Evolutionary conservation across 2,113 vertebrate genomes (phyloP), one percentile per base, ranked within the genome.

Genomic region (Oncorhynchus kisutch): DNA sequence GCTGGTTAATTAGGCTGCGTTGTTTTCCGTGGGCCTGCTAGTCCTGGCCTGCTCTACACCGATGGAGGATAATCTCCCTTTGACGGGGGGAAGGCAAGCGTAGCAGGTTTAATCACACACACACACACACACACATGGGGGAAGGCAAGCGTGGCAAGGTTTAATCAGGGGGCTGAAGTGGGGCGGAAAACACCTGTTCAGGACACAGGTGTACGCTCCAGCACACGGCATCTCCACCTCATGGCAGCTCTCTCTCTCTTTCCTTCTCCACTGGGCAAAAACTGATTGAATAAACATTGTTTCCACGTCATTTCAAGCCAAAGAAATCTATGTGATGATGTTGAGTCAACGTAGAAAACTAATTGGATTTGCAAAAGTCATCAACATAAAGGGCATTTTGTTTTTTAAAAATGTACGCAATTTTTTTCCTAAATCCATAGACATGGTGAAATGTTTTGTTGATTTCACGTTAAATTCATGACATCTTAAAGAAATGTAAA

Each of bases 171-270:
- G 78, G 74, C 82, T 85, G 82, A 89, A 90, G 83, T 87, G 80
- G 82, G 81, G 84, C 76, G 80, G 89, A 88, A 91, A 92, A 91
- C 92, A 93, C 91, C 92, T 92, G 92, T 88, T 91, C 83, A 80
- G 73, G 73, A 74, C 81, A 84, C 91, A 91, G 87, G 91, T 92
- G 91, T 87, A 87, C 75, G 75, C 54, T 73, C 80, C 80, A 67
- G 70, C 71, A 86, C 83, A 87, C 84, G 84, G 83, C 75, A 81
- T 82, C 62, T 25, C 16, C 4, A n/a, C 13, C 16, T 48, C 39
- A 9, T 29, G n/a, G 45, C 20, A 31, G 3, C 9, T 45, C 20
- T n/a, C 31, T 69, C 31, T 45, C 67, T 45, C 31, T 69, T 18
- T 68, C 31, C 6, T 25, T 67, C 65, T 31, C 65, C 16, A 18